Conservation (phyloP, 2,113 vertebrate species). For the Oncorhynchus keta region DNA sequence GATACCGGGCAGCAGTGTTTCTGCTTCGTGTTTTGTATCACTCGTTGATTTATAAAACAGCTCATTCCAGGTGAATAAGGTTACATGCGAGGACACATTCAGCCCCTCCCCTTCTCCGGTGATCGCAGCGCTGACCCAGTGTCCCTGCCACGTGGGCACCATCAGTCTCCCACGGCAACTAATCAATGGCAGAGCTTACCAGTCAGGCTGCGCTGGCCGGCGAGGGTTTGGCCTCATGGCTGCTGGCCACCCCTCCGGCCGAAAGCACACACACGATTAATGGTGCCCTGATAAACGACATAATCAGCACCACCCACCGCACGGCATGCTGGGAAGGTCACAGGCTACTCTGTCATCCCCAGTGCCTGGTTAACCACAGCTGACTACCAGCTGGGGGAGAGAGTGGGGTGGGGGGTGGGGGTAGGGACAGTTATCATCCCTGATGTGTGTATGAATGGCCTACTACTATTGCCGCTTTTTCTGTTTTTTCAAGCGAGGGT, state of each 20-base stretch:
- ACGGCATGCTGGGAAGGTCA: conserved; percentile 75
- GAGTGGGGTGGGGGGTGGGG: not conserved
- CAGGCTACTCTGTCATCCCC: conserved; percentile 68
- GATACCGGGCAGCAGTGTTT: too few species aligned
- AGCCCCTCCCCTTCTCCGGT: conserved; percentile 60
- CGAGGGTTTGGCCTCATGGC: conserved; percentile 58
- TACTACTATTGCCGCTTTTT: too few species aligned
- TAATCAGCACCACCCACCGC: conserved; percentile 58
- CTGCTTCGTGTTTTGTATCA: not conserved
- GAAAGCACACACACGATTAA: conserved; percentile 78
- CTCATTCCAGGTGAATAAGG: conserved; percentile 63
- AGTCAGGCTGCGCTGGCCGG: conserved; percentile 80
- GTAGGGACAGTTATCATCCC: too few species aligned
- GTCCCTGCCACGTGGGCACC: conserved; percentile 90
- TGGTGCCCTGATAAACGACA: conserved; percentile 82
- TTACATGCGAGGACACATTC: conserved; percentile 65
- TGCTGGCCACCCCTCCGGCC: too few species aligned
- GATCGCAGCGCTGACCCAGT: conserved; percentile 83
- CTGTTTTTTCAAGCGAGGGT: too few species aligned
- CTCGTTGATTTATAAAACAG: conserved; percentile 63
- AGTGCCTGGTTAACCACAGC: conserved; percentile 27
- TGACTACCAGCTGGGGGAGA: not conserved
- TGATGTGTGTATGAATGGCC: too few species aligned
- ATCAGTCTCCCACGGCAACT: conserved; percentile 91
- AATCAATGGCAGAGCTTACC: conserved; percentile 95